A percentile compares a stretch with the other conserved stretches of the same genome.
These are phyloP conservation scores for Diabrotica undecimpunctata DNA, from an alignment of 1,140 invertebrate genomes.

Conservation along the genomic window DNA sequence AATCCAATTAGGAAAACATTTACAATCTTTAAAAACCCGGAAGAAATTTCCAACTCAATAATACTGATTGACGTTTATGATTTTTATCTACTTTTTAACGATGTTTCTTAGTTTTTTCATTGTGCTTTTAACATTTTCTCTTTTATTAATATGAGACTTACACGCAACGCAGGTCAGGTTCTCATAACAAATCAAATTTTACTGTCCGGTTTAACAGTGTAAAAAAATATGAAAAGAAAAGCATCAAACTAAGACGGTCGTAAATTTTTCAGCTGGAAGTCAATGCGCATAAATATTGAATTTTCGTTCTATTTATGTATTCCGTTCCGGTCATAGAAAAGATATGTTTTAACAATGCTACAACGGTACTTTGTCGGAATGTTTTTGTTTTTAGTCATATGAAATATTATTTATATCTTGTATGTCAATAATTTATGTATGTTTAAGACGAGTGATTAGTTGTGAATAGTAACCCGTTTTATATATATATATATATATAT, in stretches of 20 bases:
- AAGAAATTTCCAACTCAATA: not conserved
- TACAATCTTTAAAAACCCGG: not conserved
- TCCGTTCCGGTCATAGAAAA: not conserved
- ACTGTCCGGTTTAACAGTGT: not conserved
- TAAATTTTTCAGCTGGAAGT: not conserved
- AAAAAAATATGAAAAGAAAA: not conserved
- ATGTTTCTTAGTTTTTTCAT: conserved; percentile 1
- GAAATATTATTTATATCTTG: too few species aligned
- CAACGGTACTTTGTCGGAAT: too few species aligned
- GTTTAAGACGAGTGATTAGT: too few species aligned
- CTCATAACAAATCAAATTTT: conserved; percentile 1
- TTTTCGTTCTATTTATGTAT: not conserved
- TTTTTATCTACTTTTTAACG: not conserved
- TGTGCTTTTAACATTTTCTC: not conserved
- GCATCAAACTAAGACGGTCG: not conserved
- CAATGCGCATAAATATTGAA: not conserved
- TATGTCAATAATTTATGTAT: too few species aligned
- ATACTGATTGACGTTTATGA: not conserved
- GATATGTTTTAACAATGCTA: too few species aligned
- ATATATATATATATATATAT: too few species aligned
- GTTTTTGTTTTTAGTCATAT: too few species aligned
- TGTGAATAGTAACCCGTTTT: too few species aligned
- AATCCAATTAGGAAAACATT: not conserved
- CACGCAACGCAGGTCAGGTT: not conserved
- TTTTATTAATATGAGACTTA: not conserved